A percentile compares a stretch with the other conserved stretches of the same genome.
Conservation (phyloP, 2,113 vertebrate genomes). For the Dermatemys mawii region DNA sequence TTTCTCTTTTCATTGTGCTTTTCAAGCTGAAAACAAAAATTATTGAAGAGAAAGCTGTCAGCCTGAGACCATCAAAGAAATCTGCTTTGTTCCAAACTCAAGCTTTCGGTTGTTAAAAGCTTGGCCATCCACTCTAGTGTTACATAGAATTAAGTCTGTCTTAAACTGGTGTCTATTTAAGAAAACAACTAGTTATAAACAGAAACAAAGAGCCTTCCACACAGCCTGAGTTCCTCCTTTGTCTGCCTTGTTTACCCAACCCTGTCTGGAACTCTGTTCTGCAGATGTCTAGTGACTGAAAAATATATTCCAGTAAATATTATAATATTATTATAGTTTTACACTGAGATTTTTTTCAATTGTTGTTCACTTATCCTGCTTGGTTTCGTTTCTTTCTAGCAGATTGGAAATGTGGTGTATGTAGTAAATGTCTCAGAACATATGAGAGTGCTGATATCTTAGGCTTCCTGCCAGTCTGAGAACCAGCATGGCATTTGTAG, state of each 20-base stretch:
- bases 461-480: not conserved
- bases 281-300: not conserved
- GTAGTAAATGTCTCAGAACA: not conserved
- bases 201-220: not conserved
- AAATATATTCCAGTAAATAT: not conserved
- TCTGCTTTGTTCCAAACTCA: not conserved
- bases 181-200: not conserved
- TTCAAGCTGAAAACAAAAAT: not conserved
- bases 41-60: not conserved
- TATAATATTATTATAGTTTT: not conserved
- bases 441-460: not conserved
- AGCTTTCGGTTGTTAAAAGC: not conserved
- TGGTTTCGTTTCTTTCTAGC: not conserved
- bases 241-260: not conserved
- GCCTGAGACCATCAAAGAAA: not conserved
- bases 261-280: not conserved
- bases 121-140: not conserved
- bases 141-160: not conserved
- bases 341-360: not conserved
- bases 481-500: not conserved
- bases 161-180: not conserved
- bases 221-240: not conserved
- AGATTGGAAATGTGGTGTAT: not conserved
- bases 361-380: not conserved
- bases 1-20: not conserved